Evolutionary conservation across 2,797 vertebrate genomes (phyloP).

Genomic region (Loriculus beryllinus): DNA sequence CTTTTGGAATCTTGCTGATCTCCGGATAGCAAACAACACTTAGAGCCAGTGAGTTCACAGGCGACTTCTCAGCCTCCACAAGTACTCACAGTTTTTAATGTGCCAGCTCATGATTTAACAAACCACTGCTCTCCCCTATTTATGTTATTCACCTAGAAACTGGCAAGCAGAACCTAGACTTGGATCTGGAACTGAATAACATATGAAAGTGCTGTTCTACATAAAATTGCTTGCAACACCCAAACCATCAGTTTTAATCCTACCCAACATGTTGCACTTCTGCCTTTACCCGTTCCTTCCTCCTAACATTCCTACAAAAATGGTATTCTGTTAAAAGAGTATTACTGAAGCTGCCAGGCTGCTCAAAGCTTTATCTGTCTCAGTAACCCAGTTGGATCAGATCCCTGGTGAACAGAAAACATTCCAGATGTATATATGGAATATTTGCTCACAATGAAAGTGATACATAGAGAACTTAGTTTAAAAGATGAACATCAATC

Average conservation of each 20-base stretch:
- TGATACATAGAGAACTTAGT: not conserved
- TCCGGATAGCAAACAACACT: not conserved
- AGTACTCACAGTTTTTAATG: rapidly evolving
- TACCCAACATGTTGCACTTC: not conserved
- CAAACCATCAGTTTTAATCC: not conserved
- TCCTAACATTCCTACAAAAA: not conserved
- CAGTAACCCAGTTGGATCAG: not conserved
- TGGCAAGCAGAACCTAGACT: not conserved
- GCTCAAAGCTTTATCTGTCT: not conserved
- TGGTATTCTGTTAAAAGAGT: not conserved
- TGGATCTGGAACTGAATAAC: not conserved
- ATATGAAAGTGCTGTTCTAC: not conserved
- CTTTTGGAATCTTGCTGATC: not conserved
- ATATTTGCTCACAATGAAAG: not conserved
- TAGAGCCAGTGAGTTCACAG: not conserved
- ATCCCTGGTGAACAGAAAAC: not conserved
- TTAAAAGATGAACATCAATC: not conserved
- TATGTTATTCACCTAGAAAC: not conserved
- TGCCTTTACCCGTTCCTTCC: not conserved
- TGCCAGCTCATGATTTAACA: not conserved
- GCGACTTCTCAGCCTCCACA: not conserved
- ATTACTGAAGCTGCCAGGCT: not conserved
- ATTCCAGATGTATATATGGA: not conserved
- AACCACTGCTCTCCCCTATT: not conserved
- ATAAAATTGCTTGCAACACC: not conserved